These are phyloP conservation scores for Barbus barbus DNA, from an alignment of 2,113 vertebrate genomes.

Conservation along the genomic window DNA sequence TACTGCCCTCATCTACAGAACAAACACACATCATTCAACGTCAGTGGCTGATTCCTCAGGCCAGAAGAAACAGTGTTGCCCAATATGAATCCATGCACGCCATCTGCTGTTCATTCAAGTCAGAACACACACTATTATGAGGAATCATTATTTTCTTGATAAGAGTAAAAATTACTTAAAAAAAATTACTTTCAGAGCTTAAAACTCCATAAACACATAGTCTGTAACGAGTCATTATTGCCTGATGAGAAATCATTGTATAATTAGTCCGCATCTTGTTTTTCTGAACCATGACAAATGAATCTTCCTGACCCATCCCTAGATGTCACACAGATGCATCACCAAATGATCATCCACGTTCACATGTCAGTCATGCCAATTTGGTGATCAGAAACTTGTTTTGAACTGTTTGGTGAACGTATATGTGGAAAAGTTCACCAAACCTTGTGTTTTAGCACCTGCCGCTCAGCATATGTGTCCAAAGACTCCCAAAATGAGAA, in stretches of 20 bases:
- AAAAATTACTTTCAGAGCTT: neutral
- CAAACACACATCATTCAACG: neutral
- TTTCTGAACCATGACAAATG: neutral
- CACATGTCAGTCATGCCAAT: neutral
- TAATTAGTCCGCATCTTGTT: neutral
- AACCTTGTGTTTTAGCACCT: neutral
- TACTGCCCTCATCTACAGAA: conserved; percentile 42
- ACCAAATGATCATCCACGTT: neutral
- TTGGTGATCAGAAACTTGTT: neutral
- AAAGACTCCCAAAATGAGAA: too few relatives aligned
- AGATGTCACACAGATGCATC: neutral
- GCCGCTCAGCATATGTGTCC: too few relatives aligned
- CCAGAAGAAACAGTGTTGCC: too few relatives aligned
- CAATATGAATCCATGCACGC: neutral
- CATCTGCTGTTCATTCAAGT: conserved; percentile 1
- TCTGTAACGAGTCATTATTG: too few relatives aligned
- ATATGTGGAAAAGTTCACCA: neutral
- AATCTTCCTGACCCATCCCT: neutral
- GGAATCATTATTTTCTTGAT: neutral
- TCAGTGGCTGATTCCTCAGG: neutral
- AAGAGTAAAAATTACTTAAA: neutral
- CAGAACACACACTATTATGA: neutral
- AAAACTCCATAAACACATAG: neutral
- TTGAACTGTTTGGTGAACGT: rapidly evolving
- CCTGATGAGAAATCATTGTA: neutral